Evolutionary conservation across 2,797 vertebrate species (phyloP).

Genomic region (Podargus strigoides): DNA sequence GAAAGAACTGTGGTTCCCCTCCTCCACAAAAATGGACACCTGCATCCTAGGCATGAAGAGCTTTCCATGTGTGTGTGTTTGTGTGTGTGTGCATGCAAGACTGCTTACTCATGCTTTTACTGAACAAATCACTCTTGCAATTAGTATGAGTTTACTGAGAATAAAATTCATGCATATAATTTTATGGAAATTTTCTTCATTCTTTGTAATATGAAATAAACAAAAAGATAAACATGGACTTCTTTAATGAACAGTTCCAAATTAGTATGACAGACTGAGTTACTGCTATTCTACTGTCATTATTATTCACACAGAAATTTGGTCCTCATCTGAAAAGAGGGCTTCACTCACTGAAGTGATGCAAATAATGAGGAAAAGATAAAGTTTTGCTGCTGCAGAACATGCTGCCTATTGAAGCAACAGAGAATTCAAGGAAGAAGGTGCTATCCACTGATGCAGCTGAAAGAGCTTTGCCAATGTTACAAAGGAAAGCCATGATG

Average conservation of each 20-base stretch:
- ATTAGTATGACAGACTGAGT: neutral
- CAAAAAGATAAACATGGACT: neutral
- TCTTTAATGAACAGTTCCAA: neutral
- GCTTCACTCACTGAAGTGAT: neutral
- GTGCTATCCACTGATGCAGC: neutral
- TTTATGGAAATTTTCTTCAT: neutral
- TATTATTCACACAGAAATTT: neutral
- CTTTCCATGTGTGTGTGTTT: neutral
- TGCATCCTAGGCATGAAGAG: neutral
- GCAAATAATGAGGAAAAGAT: neutral
- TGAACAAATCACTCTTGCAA: neutral
- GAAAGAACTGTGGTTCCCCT: neutral
- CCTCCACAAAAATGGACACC: neutral
- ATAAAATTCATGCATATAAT: neutral
- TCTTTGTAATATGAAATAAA: neutral
- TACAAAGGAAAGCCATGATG: neutral
- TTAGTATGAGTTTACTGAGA: neutral
- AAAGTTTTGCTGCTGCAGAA: neutral
- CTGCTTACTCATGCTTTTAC: neutral
- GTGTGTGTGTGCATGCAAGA: neutral
- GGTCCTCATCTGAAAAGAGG: neutral
- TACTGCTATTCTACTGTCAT: neutral
- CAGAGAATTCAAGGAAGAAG: neutral
- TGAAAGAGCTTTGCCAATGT: neutral
- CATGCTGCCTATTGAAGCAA: neutral